Percentiles rank a stretch among this genome's conserved stretches.
Conservation (phyloP, 2,888 invertebrate species). For the Melipona beecheii region DNA sequence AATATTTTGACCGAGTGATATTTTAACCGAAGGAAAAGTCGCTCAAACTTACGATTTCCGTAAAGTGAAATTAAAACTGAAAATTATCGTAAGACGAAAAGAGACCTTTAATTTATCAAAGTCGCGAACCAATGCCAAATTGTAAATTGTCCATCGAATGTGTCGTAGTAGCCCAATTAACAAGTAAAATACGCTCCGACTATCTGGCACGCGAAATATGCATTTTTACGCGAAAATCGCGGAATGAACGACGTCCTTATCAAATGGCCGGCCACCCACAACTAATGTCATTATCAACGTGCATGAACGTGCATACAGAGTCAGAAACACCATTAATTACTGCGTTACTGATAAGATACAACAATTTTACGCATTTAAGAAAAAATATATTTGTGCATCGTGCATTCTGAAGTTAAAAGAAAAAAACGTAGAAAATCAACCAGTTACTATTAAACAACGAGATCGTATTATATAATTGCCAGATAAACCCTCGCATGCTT, state of each 20-base stretch:
- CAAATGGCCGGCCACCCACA: background rate
- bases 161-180: too few relatives aligned
- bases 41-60: too few relatives aligned
- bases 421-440: background rate
- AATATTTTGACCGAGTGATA: background rate
- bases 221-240: background rate
- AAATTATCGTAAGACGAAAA: too few relatives aligned
- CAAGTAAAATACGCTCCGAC: too few relatives aligned
- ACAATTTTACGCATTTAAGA: background rate
- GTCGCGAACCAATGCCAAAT: too few relatives aligned
- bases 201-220: background rate
- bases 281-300: conserved; percentile 22
- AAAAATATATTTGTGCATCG: too few relatives aligned
- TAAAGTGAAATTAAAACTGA: too few relatives aligned
- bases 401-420: background rate
- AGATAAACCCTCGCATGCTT: conserved; percentile 10
- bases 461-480: background rate
- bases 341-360: background rate
- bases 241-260: conserved; percentile 16
- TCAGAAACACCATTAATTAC: background rate
- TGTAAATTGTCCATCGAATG: too few relatives aligned
- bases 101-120: too few relatives aligned
- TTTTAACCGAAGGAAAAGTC: too few relatives aligned
- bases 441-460: conserved; percentile 4
- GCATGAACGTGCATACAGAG: background rate